These are phyloP conservation scores for Callocephalon fimbriatum DNA, from an alignment of 2,113 vertebrate genomes.

Conservation along the genomic window DNA sequence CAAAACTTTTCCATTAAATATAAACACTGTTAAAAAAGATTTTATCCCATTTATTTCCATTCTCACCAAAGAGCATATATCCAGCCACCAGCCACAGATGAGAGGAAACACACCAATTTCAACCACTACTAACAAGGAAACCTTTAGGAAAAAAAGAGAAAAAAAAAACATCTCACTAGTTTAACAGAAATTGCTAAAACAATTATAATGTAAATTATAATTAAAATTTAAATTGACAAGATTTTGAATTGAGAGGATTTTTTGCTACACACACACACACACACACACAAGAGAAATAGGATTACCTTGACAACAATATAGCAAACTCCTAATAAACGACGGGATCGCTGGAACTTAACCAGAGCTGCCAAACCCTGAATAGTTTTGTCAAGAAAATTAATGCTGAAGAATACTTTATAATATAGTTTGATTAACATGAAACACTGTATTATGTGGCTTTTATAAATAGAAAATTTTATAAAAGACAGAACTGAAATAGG, in stretches of 20 bases:
- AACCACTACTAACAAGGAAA: conserved; percentile 94
- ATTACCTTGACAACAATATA: conserved; percentile 98
- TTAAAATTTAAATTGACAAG: too few relatives aligned
- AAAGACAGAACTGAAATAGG: neutral
- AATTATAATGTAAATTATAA: neutral
- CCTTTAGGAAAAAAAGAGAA: conserved; percentile 71
- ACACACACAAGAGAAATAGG: neutral
- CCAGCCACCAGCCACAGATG: conserved; percentile 98
- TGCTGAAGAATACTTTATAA: neutral
- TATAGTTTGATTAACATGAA: neutral
- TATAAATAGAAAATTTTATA: neutral
- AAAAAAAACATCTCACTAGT: neutral
- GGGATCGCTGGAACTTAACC: conserved; percentile 91
- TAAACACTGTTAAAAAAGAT: neutral
- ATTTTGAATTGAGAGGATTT: neutral
- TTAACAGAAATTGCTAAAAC: neutral
- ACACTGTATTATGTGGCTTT: neutral
- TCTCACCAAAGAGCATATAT: conserved; percentile 96
- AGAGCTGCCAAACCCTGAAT: conserved; percentile 89
- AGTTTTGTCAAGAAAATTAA: conserved; percentile 77
- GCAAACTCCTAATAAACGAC: conserved; percentile 92
- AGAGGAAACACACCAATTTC: conserved; percentile 97
- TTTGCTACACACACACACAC: neutral
- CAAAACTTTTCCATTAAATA: neutral
- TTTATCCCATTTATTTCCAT: neutral